Conservation (phyloP, 1,140 invertebrate species). For the Solenopsis fugax region DNA sequence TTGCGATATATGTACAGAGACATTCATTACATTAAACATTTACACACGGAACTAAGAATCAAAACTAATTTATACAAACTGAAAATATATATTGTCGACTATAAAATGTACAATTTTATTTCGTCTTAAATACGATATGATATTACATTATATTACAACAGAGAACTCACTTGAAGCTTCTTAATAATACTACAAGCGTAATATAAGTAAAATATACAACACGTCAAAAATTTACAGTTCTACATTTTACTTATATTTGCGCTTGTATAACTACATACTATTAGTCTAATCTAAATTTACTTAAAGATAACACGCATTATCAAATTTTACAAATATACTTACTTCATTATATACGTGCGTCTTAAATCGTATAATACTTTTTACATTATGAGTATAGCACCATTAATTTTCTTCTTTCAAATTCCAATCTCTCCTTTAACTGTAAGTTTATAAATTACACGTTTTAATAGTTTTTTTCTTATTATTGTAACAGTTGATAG, state of each 20-base stretch:
- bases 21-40: not conserved
- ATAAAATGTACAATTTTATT: constrained; percentile 77
- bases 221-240: not conserved
- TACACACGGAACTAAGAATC: not conserved
- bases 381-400: constrained; percentile 58
- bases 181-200: constrained; percentile 31
- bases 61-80: constrained; percentile 17
- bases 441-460: constrained; percentile 26
- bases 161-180: constrained; percentile 13
- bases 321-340: constrained; percentile 39
- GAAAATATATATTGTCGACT: constrained; percentile 36
- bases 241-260: constrained; percentile 15
- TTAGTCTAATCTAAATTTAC: constrained; percentile 46
- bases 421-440: not conserved
- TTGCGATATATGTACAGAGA: not conserved
- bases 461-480: constrained; percentile 14
- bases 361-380: constrained; percentile 30
- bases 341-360: not conserved
- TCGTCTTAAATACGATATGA: constrained; percentile 66
- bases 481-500: no score
- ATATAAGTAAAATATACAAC: constrained; percentile 68
- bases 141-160: constrained; percentile 74
- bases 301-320: constrained; percentile 18
- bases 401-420: not conserved
- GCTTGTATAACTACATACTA: constrained; percentile 8